phyloP scores from a whole-genome alignment of 2,113 vertebrate species.

The Pseudopipra pipra region DNA sequence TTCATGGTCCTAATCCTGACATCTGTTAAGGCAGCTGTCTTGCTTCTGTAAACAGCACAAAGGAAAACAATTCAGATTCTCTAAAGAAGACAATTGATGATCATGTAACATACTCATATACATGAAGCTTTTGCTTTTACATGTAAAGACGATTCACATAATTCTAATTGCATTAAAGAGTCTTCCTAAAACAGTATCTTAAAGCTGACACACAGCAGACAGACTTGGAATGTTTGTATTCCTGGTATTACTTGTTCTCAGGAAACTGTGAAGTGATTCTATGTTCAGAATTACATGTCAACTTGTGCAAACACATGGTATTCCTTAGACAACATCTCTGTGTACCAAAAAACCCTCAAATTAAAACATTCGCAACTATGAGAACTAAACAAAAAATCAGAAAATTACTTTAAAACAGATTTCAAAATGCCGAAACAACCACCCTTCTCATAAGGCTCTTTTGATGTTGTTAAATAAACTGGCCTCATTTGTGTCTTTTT shows the following conservation, averaged over 20 bases:
- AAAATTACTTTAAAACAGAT: background rate
- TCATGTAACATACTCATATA: background rate
- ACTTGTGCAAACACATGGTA: background rate
- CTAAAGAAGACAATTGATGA: background rate
- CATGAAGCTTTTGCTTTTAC: background rate
- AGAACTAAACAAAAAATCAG: background rate
- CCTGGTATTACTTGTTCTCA: background rate
- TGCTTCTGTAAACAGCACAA: constrained; percentile 75
- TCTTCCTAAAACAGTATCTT: background rate
- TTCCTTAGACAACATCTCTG: background rate
- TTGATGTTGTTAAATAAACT: background rate
- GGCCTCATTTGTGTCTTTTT: background rate
- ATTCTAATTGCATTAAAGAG: background rate
- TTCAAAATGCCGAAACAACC: background rate
- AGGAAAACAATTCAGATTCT: background rate
- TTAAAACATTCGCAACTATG: background rate
- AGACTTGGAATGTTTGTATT: background rate
- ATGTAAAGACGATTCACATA: background rate
- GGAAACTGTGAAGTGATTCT: background rate
- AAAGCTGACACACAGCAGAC: background rate
- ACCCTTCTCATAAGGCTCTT: background rate
- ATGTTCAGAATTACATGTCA: background rate
- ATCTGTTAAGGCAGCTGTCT: constrained; percentile 87
- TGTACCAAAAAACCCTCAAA: background rate
- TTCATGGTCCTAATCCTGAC: constrained; percentile 93